These are phyloP conservation scores for Halyomorpha halys DNA, from an alignment of 1,140 invertebrate genomes.

Conservation along the genomic window DNA sequence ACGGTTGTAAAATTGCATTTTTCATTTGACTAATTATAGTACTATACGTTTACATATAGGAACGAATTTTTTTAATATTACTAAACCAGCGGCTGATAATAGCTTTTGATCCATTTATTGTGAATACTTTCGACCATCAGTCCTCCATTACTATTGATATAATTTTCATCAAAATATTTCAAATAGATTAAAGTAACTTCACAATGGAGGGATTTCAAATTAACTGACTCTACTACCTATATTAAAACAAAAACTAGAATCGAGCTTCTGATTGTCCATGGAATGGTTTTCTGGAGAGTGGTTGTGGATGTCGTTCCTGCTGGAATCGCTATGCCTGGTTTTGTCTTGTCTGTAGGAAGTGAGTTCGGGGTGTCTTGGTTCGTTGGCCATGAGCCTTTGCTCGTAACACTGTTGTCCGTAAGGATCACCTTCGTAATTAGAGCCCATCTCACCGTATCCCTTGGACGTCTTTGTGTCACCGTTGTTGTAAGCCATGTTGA, in stretches of 20 bases:
- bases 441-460: conserved; percentile 23
- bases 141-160: too few relatives aligned
- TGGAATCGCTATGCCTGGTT: not conserved
- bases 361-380: not conserved
- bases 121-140: too few relatives aligned
- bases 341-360: not conserved
- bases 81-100: too few relatives aligned
- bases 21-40: too few relatives aligned
- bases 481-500: conserved; percentile 56
- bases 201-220: not conserved
- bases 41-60: too few relatives aligned
- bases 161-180: too few relatives aligned
- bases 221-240: not conserved
- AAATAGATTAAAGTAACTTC: too few relatives aligned
- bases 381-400: too few relatives aligned
- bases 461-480: conserved; percentile 17
- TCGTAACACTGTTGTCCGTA: conserved; percentile 1
- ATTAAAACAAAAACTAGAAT: not conserved
- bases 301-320: not conserved
- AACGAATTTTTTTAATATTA: too few relatives aligned
- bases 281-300: not conserved
- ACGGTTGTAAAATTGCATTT: too few relatives aligned
- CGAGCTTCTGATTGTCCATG: not conserved
- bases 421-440: conserved; percentile 18
- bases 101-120: too few relatives aligned